These are phyloP conservation scores for Threskiornis aethiopicus DNA, from an alignment of 2,797 vertebrate genomes.

Conservation along the genomic window DNA sequence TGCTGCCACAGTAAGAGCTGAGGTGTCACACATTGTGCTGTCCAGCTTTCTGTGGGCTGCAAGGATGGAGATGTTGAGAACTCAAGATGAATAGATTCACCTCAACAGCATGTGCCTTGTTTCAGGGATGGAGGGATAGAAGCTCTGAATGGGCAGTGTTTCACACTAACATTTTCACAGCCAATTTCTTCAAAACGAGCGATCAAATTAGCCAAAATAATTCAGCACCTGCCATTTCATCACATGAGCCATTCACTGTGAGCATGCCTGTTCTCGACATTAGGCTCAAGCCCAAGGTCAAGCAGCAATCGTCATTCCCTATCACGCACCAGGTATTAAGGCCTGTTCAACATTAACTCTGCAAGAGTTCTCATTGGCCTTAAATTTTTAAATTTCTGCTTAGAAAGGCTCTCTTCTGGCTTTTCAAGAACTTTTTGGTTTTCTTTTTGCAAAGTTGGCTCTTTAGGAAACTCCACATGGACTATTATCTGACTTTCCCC, in stretches of 20 bases:
- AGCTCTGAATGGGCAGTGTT: not conserved
- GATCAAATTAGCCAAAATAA: not conserved
- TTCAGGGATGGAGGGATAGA: not conserved
- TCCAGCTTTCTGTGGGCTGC: not conserved
- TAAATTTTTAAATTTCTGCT: not conserved
- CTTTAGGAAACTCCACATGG: not conserved
- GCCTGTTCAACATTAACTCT: not conserved
- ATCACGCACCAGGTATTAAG: not conserved
- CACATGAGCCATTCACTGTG: not conserved
- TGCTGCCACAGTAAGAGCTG: not conserved
- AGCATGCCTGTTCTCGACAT: not conserved
- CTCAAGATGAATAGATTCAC: not conserved
- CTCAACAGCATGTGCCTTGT: not conserved
- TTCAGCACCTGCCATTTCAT: not conserved
- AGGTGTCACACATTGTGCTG: not conserved
- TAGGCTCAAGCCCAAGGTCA: not conserved
- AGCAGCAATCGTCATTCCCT: not conserved
- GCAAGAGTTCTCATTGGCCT: not conserved
- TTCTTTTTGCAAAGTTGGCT: not conserved
- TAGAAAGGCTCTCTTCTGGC: not conserved
- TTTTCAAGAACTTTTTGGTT: not conserved
- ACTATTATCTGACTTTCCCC: not conserved
- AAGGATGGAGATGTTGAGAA: not conserved
- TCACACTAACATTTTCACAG: constrained; percentile 13
- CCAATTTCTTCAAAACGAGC: not conserved